Evolutionary conservation across 2,888 invertebrate genomes (phyloP).

Genomic region (Ypsolopha scabrella): DNA sequence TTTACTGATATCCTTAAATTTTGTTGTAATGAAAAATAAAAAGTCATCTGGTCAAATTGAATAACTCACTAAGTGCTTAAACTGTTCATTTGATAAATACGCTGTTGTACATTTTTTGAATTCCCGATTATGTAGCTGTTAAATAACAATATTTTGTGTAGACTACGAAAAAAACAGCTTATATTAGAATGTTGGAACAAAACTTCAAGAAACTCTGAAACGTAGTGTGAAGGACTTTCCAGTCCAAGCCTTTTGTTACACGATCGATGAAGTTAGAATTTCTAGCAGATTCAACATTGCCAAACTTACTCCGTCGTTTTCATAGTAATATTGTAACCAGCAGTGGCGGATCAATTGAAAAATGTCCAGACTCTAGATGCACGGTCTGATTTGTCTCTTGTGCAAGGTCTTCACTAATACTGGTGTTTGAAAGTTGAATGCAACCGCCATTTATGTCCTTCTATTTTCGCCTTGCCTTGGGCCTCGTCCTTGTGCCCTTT

Average conservation of each 20-base stretch:
- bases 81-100: not conserved
- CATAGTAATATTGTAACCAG: not conserved
- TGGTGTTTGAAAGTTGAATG: too few species aligned
- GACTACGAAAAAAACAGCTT: not conserved
- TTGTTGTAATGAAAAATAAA: not conserved
- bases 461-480: too few species aligned
- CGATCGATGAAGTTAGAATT: not conserved
- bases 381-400: not conserved
- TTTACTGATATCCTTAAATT: not conserved
- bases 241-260: too few species aligned
- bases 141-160: not conserved
- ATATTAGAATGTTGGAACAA: not conserved
- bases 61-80: not conserved
- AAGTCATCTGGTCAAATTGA: not conserved
- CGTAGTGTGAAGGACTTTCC: too few species aligned
- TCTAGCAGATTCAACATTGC: not conserved
- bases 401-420: too few species aligned
- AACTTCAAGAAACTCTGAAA: not conserved
- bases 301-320: not conserved
- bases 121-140: not conserved
- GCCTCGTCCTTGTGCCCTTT: too few species aligned
- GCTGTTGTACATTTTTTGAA: not conserved
- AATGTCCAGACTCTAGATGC: not conserved
- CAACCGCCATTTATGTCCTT: too few species aligned
- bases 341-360: too few species aligned